A percentile compares a stretch with the other conserved stretches of the same genome.
phyloP scores from a whole-genome alignment of 2,888 invertebrate genomes.

The Eupithecia abbreviata region DNA sequence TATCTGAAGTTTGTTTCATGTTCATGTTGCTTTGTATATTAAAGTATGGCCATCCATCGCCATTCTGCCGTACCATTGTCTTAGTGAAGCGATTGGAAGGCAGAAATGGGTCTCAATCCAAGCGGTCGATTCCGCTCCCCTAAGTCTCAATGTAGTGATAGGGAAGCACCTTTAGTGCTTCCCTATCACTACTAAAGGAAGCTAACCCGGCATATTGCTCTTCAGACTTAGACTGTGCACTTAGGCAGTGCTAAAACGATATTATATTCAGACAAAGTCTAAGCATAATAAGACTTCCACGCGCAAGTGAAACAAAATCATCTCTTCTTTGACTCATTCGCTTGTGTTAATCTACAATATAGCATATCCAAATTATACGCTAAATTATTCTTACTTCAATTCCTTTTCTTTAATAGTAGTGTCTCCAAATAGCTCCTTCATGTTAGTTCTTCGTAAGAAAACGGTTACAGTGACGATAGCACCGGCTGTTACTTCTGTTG shows the following conservation, averaged over 20 bases:
- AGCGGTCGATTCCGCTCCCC: neutral
- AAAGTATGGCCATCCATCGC: too few relatives aligned
- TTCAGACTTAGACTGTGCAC: neutral
- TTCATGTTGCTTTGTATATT: neutral
- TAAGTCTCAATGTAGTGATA: neutral
- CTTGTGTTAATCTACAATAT: neutral
- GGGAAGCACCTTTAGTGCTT: neutral
- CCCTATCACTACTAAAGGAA: neutral
- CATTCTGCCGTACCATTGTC: neutral
- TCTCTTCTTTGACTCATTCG: neutral
- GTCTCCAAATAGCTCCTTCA: constrained; percentile 93
- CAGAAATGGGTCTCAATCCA: neutral
- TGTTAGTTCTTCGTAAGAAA: constrained; percentile 90
- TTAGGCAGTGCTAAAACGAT: neutral
- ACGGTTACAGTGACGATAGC: constrained; percentile 99
- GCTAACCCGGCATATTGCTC: neutral
- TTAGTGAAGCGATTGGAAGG: neutral
- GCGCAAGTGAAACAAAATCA: neutral
- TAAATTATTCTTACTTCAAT: constrained; percentile 74
- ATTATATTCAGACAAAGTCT: neutral
- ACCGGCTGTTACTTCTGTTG: constrained; percentile 97
- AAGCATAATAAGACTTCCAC: neutral
- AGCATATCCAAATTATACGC: neutral
- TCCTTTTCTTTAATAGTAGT: constrained; percentile 87
- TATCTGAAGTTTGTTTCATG: neutral